Evolutionary conservation across 2,113 vertebrate species (phyloP).

Genomic region (Scalopus aquaticus): DNA sequence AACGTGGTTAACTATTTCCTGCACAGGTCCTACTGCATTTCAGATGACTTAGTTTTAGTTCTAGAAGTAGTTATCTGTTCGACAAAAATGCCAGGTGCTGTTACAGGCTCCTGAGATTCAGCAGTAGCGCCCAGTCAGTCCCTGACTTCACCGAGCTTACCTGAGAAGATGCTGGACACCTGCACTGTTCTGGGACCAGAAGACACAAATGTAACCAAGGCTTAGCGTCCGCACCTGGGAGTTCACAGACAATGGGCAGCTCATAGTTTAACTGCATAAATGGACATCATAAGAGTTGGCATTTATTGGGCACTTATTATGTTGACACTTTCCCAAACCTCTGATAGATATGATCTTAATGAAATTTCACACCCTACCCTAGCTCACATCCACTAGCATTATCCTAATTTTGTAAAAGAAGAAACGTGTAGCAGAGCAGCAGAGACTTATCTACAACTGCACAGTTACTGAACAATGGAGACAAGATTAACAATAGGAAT

Average conservation of each 20-base stretch:
- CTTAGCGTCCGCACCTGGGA: neutral
- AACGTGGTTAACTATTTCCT: neutral
- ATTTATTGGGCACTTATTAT: neutral
- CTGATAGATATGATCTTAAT: neutral
- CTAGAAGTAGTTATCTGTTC: neutral
- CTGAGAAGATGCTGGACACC: rapidly evolving
- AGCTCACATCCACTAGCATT: neutral
- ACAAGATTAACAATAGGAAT: neutral
- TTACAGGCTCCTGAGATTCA: neutral
- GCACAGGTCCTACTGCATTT: neutral
- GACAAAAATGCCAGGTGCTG: neutral
- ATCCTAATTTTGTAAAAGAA: neutral
- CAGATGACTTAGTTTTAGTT: neutral
- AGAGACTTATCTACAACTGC: neutral
- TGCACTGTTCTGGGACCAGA: neutral
- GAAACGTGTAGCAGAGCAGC: neutral
- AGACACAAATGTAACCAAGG: neutral
- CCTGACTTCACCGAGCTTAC: neutral
- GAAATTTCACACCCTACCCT: neutral
- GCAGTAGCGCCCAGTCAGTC: neutral
- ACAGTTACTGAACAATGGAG: neutral
- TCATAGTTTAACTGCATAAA: neutral
- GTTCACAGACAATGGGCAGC: neutral
- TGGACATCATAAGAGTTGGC: neutral
- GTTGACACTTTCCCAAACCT: neutral